These are phyloP conservation scores for Calliphora vomitoria DNA, from an alignment of 2,888 invertebrate species.

Conservation along the genomic window DNA sequence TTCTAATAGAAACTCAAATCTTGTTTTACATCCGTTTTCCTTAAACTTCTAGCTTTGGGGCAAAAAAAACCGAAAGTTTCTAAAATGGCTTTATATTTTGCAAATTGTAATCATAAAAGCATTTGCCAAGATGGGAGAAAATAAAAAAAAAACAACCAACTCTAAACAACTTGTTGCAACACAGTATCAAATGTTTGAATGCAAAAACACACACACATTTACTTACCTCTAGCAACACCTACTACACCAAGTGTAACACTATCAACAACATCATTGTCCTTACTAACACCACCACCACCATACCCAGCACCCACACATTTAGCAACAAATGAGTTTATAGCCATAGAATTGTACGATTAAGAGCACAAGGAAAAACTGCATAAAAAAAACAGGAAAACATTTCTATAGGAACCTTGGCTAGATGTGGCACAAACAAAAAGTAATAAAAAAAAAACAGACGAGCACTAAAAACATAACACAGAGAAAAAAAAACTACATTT, in stretches of 20 bases:
- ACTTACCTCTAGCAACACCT: conserved; percentile 2
- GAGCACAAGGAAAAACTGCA: conserved; percentile 34
- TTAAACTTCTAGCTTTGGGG: background rate
- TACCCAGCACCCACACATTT: conserved; percentile 23
- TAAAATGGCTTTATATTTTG: conserved; percentile 4
- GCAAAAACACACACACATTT: conserved; percentile 1
- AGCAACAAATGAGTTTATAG: conserved; percentile 61
- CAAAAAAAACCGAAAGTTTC: background rate
- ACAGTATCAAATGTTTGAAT: conserved; percentile 29
- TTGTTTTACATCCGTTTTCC: conserved; percentile 28
- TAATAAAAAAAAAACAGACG: conserved; percentile 35
- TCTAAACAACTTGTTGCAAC: conserved; percentile 57
- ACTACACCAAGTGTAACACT: background rate
- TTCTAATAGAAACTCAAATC: conserved; percentile 23
- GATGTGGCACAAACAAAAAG: conserved; percentile 31
- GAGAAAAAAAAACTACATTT: conserved; percentile 43
- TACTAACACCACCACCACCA: background rate
- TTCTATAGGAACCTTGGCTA: conserved; percentile 47
- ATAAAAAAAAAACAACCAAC: conserved; percentile 26
- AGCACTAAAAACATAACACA: conserved; percentile 56
- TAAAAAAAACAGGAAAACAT: conserved; percentile 5
- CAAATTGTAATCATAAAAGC: conserved; percentile 36
- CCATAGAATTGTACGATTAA: conserved; percentile 64
- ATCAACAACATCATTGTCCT: background rate
- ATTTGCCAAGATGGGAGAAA: background rate